Evolutionary conservation across 1,140 invertebrate species (phyloP), one percentile per base, ranked within the genome.

Genomic region (Tigriopus japonicus): DNA sequence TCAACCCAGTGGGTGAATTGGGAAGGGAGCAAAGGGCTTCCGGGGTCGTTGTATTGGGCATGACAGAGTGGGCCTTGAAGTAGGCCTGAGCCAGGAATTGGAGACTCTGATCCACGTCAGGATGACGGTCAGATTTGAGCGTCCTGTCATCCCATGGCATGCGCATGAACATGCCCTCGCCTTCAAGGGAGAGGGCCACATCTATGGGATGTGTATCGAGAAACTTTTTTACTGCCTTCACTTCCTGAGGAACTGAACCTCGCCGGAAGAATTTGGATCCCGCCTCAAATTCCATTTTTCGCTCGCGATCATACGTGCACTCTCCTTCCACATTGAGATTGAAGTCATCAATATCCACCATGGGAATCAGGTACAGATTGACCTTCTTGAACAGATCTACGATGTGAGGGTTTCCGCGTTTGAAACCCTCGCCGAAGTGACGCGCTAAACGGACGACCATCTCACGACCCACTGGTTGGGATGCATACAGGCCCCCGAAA

Each of bases 391-490:
- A 68, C 41, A 93, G 69, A 3, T 73, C 71, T 1, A 74, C 69
- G 23, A 84, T 78, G 1, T 75, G 68, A 0, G 78, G 76, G 67
- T 89, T 78, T 10, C 78, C 77, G 24, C 81, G 73, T 42, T 74
- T 70, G 69, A 82, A 80, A 1, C 83, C 87, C 56, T 74, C 78
- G 10, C 83, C 68, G 14, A 95, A 73, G 74, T 95, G 89, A 0
- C 85, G 77, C 0, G 84, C 81, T 52, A 95, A 75, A 69, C 89
- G 81, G 0, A 92, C 67, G 0, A 86, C 69, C 35, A 95, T 76
- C 71, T 95, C 90, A 62, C 86, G 77, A 0, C 87, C 88, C 14
- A 86, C 71, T 1, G 87, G 83, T 66, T 92, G 84, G 9, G 85
- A 82, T 6, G 81, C 83, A 69, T 85, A 87, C 28, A 94, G 68